phyloP scores from a whole-genome alignment of 2,888 invertebrate species.

The Hylaea fasciaria region DNA sequence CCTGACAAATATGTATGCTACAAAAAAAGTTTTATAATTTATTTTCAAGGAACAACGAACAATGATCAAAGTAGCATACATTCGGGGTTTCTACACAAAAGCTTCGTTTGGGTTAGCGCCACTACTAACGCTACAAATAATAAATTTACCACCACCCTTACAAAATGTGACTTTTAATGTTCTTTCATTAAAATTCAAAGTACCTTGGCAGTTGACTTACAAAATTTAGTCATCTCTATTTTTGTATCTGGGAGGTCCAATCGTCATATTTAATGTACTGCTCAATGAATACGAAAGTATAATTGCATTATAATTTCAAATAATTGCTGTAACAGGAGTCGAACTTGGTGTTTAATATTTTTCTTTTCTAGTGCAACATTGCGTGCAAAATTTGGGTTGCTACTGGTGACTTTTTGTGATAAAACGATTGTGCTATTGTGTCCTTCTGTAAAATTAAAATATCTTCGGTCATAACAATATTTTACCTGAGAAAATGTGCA shows the following conservation, averaged over 20 bases:
- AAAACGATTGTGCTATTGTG: too few species aligned
- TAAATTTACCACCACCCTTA: not conserved
- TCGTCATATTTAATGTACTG: conserved; percentile 72
- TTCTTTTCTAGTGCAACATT: conserved; percentile 9
- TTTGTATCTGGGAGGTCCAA: conserved; percentile 67
- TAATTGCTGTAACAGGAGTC: conserved; percentile 63
- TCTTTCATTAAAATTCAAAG: not conserved
- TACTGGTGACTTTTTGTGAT: not conserved
- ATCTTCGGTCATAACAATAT: too few species aligned
- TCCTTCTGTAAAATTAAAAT: too few species aligned
- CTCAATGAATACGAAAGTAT: conserved; percentile 65
- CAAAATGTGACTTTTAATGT: not conserved
- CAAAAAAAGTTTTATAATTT: conserved; percentile 22
- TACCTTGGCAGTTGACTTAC: not conserved
- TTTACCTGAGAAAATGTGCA: too few species aligned
- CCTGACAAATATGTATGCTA: conserved; percentile 5
- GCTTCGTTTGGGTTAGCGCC: conserved; percentile 58
- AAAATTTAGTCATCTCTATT: conserved; percentile 21
- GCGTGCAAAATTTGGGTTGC: not conserved
- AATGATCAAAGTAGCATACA: conserved; percentile 59
- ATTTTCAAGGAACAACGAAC: conserved; percentile 53
- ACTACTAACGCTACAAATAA: conserved; percentile 30
- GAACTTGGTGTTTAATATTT: conserved; percentile 53
- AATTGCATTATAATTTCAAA: conserved; percentile 70
- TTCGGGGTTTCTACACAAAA: conserved; percentile 49